Base-by-base conservation (phyloP, 2,113 vertebrate species). In the Narcine bancroftii region DNA sequence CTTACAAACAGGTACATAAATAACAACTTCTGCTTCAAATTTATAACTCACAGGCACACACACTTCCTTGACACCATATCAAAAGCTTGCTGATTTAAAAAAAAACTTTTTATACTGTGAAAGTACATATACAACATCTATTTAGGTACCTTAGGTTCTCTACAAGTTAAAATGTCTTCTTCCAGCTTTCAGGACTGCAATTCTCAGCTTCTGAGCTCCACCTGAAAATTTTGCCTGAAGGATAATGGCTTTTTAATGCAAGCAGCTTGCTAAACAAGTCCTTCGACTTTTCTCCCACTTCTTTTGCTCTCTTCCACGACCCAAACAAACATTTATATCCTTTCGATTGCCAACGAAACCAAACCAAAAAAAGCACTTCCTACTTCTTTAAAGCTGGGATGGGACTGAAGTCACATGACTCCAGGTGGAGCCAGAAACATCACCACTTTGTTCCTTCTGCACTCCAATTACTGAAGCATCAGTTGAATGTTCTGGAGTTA, bases 361-460 rank as follows among this genome's bases (percentile, higher is more conserved):
- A 15, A 65, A 33, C 36, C 36, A 29, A 45, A 36, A 77, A 42
- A 11, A 69, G 29, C 65, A 47, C 65, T 69, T 69, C 65, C 89
- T 91, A 47, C 42, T 91, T 65, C 89, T 33, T 33, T 69, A 29
- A 45, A 45, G 10, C 63, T 71, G 89, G 87, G 65, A 69, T 66
- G 89, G 89, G 39, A 69, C 39, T 29, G 42, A 91, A 66, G 39
- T 91, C 89, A 91, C 89, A 9, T 91, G 89, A 91, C 42, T 47
- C 89, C 89, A 91, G 89, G 89, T 91, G 63, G n/a, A 45, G 89
- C 4, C 89, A 91, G 63, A 45, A 91, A 45, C 89, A 69, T 91
- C 65, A 91, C 39, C 21, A 66, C 89, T 91, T 91, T 91, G 39
- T 91, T 45, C 13, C 19, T 33, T 26, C 60, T 71, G 36, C 47